Base-by-base conservation (phyloP, 2,888 invertebrate species). In the Hydrotaea cyrtoneurina region DNA sequence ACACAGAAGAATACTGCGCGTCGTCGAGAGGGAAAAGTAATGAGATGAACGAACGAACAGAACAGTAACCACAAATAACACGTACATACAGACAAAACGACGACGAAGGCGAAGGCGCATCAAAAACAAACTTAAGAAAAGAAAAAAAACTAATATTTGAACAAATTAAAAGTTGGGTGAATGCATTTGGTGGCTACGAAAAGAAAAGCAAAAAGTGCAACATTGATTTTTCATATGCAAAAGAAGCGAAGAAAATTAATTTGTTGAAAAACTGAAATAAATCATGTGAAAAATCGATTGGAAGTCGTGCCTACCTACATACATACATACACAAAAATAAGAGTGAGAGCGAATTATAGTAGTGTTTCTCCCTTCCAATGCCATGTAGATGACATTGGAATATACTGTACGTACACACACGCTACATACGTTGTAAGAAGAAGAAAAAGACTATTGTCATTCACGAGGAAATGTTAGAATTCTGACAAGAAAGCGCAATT, bases 271-370 rank as follows among this genome's bases (percentile, higher is more conserved):
- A 80, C n/a, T n/a, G n/a, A 79, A 78, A 17, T 39, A 39, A 55
- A 23, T 90, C 88, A 89, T 91, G 90, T 91, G 90, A 91, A 91
- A 91, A 91, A 91, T 91, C 90, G 90, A 91, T 91, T 91, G 90
- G 90, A 90, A 90, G 82, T 86, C 84, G 87, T 78, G 82, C 83
- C 82, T 84, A 82, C 64, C 80, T 75, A 78, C 74, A 59, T 69
- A 69, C 69, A 69, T 69, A 69, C 69, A 69, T 69, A 69, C 69
- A 46, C 0, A 66, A 43, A 62, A 15, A 39, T 39, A 39, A 36
- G 66, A 69, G 46, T 23, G 26, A 3, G 59, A 43, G 69, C 62
- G 62, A 62, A 69, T 23, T 46, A 43, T 69, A 39, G 66, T 26
- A 62, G 62, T 36, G 74, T 82, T 57, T 85, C 77, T 82, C 75